These are phyloP conservation scores for Tetramorium bicarinatum DNA, from an alignment of 2,888 invertebrate genomes.

Conservation along the genomic window DNA sequence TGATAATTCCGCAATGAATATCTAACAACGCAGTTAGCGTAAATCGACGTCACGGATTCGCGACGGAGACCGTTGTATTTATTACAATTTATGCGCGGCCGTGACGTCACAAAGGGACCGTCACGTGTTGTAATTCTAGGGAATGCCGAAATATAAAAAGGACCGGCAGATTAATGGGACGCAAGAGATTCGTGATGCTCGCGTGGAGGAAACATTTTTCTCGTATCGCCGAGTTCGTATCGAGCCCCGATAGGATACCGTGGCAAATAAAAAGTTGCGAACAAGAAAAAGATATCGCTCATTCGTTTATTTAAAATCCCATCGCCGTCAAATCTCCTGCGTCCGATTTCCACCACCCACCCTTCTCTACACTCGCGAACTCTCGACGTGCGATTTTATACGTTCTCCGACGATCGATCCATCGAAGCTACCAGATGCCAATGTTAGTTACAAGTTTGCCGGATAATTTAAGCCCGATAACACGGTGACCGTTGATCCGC, in stretches of 20 bases:
- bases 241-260: too few species aligned
- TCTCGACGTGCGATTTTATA: constrained; percentile 3
- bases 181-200: not conserved
- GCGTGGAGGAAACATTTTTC: constrained; percentile 7
- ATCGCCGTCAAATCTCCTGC: not conserved
- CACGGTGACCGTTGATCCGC: constrained; percentile 29
- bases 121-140: not conserved
- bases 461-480: constrained; percentile 39
- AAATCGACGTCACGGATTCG: constrained; percentile 7
- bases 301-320: constrained; percentile 9
- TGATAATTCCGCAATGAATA: constrained; percentile 35
- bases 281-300: not conserved
- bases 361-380: not conserved
- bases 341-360: not conserved
- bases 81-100: constrained; percentile 14
- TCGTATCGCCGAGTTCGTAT: not conserved
- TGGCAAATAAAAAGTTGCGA: not conserved
- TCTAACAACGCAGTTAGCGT: constrained; percentile 1
- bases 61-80: not conserved
- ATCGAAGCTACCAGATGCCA: constrained; percentile 16
- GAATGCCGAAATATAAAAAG: not conserved
- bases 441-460: constrained; percentile 24
- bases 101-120: not conserved
- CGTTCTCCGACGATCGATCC: not conserved
- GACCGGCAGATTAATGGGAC: constrained; percentile 8